Evolutionary conservation across 2,888 invertebrate species (phyloP).

Genomic region (Eupeodes luniger): DNA sequence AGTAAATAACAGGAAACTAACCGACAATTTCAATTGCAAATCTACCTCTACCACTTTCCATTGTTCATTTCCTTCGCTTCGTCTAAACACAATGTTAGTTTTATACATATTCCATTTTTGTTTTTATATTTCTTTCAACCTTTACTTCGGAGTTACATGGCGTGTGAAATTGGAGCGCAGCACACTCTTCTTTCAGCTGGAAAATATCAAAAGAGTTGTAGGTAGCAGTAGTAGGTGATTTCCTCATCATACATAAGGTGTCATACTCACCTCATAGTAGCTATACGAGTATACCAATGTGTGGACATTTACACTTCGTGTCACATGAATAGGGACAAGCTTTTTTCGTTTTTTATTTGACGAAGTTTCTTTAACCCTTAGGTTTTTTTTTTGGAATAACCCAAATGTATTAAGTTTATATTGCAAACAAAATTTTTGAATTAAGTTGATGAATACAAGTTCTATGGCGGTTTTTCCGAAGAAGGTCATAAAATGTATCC

Average conservation of each 20-base stretch:
- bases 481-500: too few relatives aligned
- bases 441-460: too few relatives aligned
- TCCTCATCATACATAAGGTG: conserved; percentile 31
- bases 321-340: too few relatives aligned
- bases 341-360: too few relatives aligned
- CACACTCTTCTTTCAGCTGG: conserved; percentile 46
- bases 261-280: conserved; percentile 24
- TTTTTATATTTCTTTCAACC: conserved; percentile 38
- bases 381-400: too few relatives aligned
- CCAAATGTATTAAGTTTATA: too few relatives aligned
- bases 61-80: conserved; percentile 52
- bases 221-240: conserved; percentile 42
- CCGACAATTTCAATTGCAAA: conserved; percentile 48
- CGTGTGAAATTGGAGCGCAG: conserved; percentile 54
- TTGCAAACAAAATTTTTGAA: too few relatives aligned
- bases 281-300: conserved; percentile 8
- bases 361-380: too few relatives aligned
- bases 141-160: conserved; percentile 35
- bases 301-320: conserved; percentile 7
- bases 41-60: conserved; percentile 51
- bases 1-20: conserved; percentile 50
- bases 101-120: neutral
- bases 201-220: conserved; percentile 38
- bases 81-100: conserved; percentile 34
- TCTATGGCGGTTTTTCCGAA: too few relatives aligned